phyloP scores from a whole-genome alignment of 2,888 invertebrate species.

The Prosopocoilus inquinatus region DNA sequence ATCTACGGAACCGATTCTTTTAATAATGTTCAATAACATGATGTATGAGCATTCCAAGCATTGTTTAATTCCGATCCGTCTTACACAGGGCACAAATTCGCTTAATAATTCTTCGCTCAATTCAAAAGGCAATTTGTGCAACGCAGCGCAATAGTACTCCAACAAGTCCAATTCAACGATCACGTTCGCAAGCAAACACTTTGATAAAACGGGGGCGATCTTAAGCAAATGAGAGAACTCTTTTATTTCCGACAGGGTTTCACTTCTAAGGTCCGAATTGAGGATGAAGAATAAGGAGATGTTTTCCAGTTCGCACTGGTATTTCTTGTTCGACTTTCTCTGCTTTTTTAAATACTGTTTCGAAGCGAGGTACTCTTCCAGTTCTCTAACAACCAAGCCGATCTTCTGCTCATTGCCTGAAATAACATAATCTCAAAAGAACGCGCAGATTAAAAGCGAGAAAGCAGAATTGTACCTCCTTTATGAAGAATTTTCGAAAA shows the following conservation, averaged over 20 bases:
- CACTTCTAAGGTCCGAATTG: slow-evolving; percentile 39
- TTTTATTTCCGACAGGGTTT: slow-evolving; percentile 29
- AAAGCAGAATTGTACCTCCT: slow-evolving; percentile 36
- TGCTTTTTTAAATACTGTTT: slow-evolving; percentile 21
- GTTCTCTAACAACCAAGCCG: slow-evolving; percentile 22
- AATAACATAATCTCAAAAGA: not conserved
- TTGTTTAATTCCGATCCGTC: slow-evolving; percentile 30
- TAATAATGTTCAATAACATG: slow-evolving; percentile 26
- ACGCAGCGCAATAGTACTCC: slow-evolving; percentile 18
- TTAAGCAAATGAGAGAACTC: slow-evolving; percentile 40
- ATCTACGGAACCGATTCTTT: slow-evolving; percentile 11
- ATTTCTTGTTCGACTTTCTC: slow-evolving; percentile 9
- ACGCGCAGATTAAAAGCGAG: not conserved
- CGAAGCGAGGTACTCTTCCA: slow-evolving; percentile 29
- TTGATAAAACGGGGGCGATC: slow-evolving; percentile 39
- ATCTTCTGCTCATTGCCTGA: slow-evolving; percentile 40
- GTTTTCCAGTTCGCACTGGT: slow-evolving; percentile 20
- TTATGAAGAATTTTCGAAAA: slow-evolving; percentile 40
- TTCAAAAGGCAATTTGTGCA: slow-evolving; percentile 18
- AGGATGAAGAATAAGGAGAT: slow-evolving; percentile 37
- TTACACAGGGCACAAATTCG: slow-evolving; percentile 37
- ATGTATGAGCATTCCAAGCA: slow-evolving; percentile 29
- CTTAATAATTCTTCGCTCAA: slow-evolving; percentile 18
- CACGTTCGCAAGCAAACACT: slow-evolving; percentile 36
- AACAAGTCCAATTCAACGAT: slow-evolving; percentile 22